Base-by-base conservation (phyloP, 1,140 invertebrate genomes). In the Zaprionus vittiger region DNA sequence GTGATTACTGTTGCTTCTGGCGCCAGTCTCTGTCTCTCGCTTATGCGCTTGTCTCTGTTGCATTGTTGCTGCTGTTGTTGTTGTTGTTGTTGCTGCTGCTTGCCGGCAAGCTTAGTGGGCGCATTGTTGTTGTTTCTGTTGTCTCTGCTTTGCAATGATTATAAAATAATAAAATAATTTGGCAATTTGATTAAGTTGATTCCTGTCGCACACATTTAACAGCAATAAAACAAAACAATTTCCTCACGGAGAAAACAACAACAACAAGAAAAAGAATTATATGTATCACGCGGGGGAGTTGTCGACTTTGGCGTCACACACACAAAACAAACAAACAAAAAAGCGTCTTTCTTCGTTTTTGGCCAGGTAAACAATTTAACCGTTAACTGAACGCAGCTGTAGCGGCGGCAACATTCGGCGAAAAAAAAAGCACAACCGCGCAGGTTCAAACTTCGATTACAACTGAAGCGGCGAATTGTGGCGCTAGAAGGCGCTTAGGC, bases 391-490 rank as follows among this genome's bases (percentile, higher is more conserved):
- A 60, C 57, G 67, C n/a, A 64, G 52, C 38, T 56, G 54, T 47
- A n/a, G 41, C 41, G 49, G 54, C 70, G 54, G 66, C 62, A 37
- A 60, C 37, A 15, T 6, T 17, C 15, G 22, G 20, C 20, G n/a
- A 55, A 41, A 63, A 56, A 56, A 49, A 60, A 44, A 24, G 14
- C 63, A 81, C 81, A 24, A 81, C 81, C 81, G 78, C 62, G 41
- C 49, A 72, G 66, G 56, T 57, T 69, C 62, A 73, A 73, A 75
- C 77, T 68, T 83, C 61, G 68, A 77, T 73, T 83, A 64, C 31
- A 81, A 84, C 82, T 83, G 72, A 80, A 77, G 79, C 81, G 79
- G 70, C 79, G 74, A 81, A 81, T 80, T 84, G 60, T 55, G 55
- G 64, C 52, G 26, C 81, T 49, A 52, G 17, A 44, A 52, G 38